Percentiles rank a stretch among this genome's conserved stretches.
phyloP scores from a whole-genome alignment of 64 coral and sea anemone species.

The Montipora capricornis region DNA sequence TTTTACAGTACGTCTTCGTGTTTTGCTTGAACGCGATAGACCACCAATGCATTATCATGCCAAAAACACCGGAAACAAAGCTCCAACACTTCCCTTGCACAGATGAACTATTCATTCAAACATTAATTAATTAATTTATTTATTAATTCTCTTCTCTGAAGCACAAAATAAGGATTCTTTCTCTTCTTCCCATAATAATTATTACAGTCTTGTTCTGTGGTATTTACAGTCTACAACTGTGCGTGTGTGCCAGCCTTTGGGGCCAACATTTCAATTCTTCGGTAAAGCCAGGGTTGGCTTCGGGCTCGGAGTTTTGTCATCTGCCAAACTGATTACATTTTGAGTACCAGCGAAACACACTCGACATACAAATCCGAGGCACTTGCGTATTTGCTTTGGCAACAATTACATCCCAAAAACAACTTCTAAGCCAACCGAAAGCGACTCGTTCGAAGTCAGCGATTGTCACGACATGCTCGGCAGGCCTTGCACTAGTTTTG shows the following conservation, averaged over 20 bases:
- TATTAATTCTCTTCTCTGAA: constrained; percentile 33
- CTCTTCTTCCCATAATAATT: constrained; percentile 85
- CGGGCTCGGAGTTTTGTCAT: neutral
- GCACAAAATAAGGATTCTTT: constrained; percentile 90
- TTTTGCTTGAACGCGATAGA: too few species aligned
- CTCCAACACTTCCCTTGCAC: too few species aligned
- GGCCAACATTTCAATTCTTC: constrained; percentile 11
- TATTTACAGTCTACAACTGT: constrained; percentile 29
- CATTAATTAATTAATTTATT: constrained; percentile 71
- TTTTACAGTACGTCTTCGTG: too few species aligned
- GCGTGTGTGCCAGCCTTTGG: neutral
- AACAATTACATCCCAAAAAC: neutral
- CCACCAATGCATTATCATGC: too few species aligned
- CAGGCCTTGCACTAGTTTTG: neutral
- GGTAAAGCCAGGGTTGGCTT: neutral
- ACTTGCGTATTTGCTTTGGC: neutral
- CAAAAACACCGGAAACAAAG: too few species aligned
- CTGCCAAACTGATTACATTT: too few species aligned
- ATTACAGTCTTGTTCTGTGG: constrained; percentile 71
- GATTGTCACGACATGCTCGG: neutral
- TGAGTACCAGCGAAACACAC: neutral
- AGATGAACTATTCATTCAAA: neutral
- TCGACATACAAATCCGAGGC: constrained; percentile 3
- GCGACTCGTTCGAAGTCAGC: neutral
- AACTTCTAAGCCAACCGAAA: neutral